Evolutionary conservation across 2,797 vertebrate genomes (phyloP), one percentile per base, ranked within the genome.

Genomic region (Diceros bicornis): DNA sequence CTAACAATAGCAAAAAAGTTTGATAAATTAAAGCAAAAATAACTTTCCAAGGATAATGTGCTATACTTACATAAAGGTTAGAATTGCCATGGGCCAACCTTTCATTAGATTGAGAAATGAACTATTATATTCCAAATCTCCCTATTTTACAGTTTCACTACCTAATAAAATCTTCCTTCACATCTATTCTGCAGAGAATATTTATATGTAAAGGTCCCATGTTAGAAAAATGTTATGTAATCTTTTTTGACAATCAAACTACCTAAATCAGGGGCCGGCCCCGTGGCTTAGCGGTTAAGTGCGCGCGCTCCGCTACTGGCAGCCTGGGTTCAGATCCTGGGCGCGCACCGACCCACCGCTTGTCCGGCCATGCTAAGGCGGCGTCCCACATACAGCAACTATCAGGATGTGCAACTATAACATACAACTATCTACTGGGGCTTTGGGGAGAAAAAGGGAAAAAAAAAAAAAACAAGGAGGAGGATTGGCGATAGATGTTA

Each of bases 21-120:
- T 64, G 72, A 74, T 62, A 77, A 92, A 69, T 47, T 57, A 41
- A 78, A 86, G 41, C 32, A 81, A 94, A 95, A 91, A 82, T 89
- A 77, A 57, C 59, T 62, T 77, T 79, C 71, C 2, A 88, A 86
- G 32, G 12, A 59, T 94, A 59, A 69, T 37, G 16, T 59, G 34
- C 25, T 82, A 66, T 34, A 55, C 34, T 32, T 68, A 44, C 62
- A 57, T 27, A 59, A 68, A 90, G 2, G 47, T 90, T 62, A 64
- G 44, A 84, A 90, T 2, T 68, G 1, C 16, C 95, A 72, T 1
- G 3, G 17, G n/a, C 23, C 47, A 94, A 62, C 1, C 21, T 84
- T 88, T 79, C 3, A 4, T 44, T 77, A 84, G 2, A 72, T 20
- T 55, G 47, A 84, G 25, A 97, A 89, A 93, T 7, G 12, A 34